Evolutionary conservation across 2,797 vertebrate genomes (phyloP).

Genomic region (Anas bahamensis): DNA sequence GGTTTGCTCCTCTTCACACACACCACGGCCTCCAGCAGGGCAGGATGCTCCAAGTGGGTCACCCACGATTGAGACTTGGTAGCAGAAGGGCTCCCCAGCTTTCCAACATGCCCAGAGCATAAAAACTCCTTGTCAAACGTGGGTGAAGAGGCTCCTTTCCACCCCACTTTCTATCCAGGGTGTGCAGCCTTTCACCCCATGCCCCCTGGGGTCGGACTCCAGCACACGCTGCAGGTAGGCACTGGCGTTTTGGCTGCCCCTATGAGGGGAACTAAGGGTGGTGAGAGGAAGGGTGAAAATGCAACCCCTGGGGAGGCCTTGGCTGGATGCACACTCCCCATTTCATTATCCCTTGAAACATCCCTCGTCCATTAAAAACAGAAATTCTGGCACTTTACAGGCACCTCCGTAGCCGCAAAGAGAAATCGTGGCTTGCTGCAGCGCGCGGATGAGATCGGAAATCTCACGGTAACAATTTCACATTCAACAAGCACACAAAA

Average conservation of each 20-base stretch:
- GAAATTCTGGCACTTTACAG: background rate
- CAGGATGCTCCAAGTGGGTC: background rate
- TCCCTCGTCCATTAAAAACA: background rate
- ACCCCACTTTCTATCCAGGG: background rate
- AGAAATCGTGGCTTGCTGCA: background rate
- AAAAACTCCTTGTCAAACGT: rapidly evolving
- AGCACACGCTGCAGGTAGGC: background rate
- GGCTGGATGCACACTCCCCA: background rate
- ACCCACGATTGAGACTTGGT: rapidly evolving
- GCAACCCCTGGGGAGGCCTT: background rate
- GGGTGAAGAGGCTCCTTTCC: background rate
- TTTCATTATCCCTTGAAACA: background rate
- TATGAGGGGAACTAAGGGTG: background rate
- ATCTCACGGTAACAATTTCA: background rate
- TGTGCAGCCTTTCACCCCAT: background rate
- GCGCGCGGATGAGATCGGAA: background rate
- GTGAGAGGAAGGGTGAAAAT: background rate
- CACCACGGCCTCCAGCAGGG: background rate
- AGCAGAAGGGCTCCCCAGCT: no score
- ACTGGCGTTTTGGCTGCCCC: background rate
- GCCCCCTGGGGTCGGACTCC: background rate
- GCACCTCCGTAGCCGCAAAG: background rate
- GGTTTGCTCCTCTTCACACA: background rate
- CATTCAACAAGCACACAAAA: conserved; percentile 3
- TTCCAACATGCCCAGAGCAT: rapidly evolving